A percentile compares a stretch with the other conserved stretches of the same genome.
Evolutionary conservation across 2,797 vertebrate genomes (phyloP).

Genomic region (Darevskia nairensis): DNA sequence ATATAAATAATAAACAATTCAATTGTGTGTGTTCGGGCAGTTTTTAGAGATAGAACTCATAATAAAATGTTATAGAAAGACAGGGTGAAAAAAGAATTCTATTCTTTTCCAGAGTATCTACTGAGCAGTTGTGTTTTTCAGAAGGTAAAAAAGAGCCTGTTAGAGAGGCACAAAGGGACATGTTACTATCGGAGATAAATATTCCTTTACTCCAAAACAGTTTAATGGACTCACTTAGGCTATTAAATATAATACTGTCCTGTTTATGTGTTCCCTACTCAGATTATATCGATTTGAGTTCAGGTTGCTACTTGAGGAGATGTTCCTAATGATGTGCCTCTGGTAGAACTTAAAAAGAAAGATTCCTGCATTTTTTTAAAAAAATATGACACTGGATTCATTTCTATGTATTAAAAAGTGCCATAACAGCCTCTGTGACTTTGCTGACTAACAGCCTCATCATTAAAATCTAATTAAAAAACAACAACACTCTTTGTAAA

Average conservation of each 20-base stretch:
- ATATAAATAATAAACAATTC: constrained; percentile 24
- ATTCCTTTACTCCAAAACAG: constrained; percentile 3
- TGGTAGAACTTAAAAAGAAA: not conserved
- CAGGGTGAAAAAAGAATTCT: constrained; percentile 10
- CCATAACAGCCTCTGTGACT: not conserved
- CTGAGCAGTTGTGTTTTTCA: constrained; percentile 22
- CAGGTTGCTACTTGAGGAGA: constrained; percentile 23
- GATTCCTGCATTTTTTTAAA: not conserved
- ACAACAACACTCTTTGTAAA: not conserved
- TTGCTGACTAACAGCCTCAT: constrained; percentile 16
- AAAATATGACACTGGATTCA: not conserved
- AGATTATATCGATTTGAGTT: constrained; percentile 21
- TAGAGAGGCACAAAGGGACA: constrained; percentile 33
- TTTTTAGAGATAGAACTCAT: constrained; percentile 4
- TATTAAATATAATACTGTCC: constrained; percentile 39
- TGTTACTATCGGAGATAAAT: constrained; percentile 14
- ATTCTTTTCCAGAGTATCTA: constrained; percentile 29
- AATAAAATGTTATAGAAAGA: not conserved
- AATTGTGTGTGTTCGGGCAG: constrained; percentile 14
- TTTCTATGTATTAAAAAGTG: constrained; percentile 19
- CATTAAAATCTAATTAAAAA: constrained; percentile 20
- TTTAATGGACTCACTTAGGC: constrained; percentile 26
- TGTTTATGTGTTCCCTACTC: constrained; percentile 26
- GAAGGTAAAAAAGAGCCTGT: constrained; percentile 39
- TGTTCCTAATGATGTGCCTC: constrained; percentile 4